Conservation (phyloP, 2,888 invertebrate genomes). For the Phortica magna region DNA sequence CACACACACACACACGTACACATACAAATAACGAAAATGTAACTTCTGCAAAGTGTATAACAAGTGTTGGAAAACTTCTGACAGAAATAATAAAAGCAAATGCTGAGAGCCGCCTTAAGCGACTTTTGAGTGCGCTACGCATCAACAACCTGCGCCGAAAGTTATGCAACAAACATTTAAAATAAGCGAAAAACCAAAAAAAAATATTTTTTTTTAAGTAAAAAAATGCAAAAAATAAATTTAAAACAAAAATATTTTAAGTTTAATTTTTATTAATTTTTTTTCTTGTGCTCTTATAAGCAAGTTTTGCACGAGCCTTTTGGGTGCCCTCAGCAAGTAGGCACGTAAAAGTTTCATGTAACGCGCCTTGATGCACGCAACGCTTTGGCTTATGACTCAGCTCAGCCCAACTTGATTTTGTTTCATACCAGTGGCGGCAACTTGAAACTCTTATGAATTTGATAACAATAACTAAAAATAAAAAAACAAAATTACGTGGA, state of each 20-base stretch:
- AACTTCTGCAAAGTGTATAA: background rate
- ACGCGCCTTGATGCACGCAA: too few species aligned
- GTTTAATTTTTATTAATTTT: background rate
- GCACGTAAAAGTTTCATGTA: background rate
- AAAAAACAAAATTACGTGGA: slow-evolving; percentile 59
- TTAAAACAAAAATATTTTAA: background rate
- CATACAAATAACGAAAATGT: background rate
- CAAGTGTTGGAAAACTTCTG: slow-evolving; percentile 15
- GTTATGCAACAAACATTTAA: background rate
- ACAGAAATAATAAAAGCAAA: background rate
- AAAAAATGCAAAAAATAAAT: background rate
- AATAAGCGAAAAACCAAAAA: too few species aligned
- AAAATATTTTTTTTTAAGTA: too few species aligned
- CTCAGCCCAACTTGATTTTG: background rate
- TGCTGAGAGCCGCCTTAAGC: background rate
- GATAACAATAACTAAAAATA: slow-evolving; percentile 47
- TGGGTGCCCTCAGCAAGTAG: too few species aligned
- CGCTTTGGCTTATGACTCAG: background rate
- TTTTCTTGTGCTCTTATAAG: background rate
- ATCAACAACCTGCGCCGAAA: background rate
- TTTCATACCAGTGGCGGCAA: background rate
- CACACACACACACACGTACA: background rate
- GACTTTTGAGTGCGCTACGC: slow-evolving; percentile 2
- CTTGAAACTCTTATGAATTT: slow-evolving; percentile 30
- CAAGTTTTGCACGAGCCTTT: background rate